These are phyloP conservation scores for Orchestes rusci DNA, from an alignment of 2,888 invertebrate genomes.

Conservation along the genomic window DNA sequence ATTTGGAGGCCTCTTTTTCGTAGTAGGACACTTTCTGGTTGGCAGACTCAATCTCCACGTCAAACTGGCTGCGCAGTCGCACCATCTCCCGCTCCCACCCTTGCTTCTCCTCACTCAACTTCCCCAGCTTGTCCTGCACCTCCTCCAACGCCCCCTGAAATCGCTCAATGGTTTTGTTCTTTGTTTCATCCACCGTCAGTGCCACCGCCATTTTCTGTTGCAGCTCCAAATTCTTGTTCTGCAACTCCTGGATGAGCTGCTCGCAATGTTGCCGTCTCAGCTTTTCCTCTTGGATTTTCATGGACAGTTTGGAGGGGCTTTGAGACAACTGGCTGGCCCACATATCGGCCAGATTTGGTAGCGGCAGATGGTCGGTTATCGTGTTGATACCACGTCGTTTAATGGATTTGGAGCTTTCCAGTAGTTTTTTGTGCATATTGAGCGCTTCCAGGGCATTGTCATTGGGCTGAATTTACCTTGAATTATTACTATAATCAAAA, in stretches of 20 bases:
- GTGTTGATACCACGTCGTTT: slow-evolving; percentile 23
- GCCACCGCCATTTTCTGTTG: slow-evolving; percentile 76
- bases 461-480: too few species aligned
- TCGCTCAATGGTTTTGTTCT: slow-evolving; percentile 61
- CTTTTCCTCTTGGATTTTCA: slow-evolving; percentile 68
- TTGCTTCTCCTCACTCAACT: slow-evolving; percentile 36
- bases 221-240: slow-evolving; percentile 64
- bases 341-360: slow-evolving; percentile 53
- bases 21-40: slow-evolving; percentile 50
- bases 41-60: slow-evolving; percentile 34
- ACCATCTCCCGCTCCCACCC: slow-evolving; percentile 33
- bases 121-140: slow-evolving; percentile 38
- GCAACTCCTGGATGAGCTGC: slow-evolving; percentile 64
- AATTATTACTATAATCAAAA: too few species aligned
- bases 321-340: slow-evolving; percentile 46
- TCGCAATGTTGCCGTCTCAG: slow-evolving; percentile 74
- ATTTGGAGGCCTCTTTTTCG: slow-evolving; percentile 66
- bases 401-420: slow-evolving; percentile 14
- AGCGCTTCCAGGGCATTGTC: slow-evolving; percentile 33
- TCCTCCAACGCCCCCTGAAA: slow-evolving; percentile 59
- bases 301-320: slow-evolving; percentile 24
- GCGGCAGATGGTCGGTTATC: slow-evolving; percentile 24
- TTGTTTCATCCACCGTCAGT: slow-evolving; percentile 66
- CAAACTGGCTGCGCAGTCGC: slow-evolving; percentile 30
- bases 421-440: slow-evolving; percentile 31